Conservation (phyloP, 2,113 vertebrate species). For the Cryptotis parvus region DNA sequence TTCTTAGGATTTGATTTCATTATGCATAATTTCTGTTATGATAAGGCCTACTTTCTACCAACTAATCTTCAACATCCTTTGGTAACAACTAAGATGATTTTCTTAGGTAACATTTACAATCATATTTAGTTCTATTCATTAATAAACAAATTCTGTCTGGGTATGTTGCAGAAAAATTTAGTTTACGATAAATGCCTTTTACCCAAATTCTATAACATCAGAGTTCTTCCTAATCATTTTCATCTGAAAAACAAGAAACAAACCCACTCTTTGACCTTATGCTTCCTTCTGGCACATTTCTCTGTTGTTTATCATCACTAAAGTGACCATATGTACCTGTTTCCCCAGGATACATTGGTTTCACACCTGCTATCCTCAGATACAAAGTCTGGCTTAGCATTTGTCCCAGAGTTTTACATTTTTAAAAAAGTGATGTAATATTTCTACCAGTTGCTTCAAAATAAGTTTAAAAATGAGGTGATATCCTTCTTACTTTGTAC, state of each 20-base stretch:
- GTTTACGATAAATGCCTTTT: not conserved
- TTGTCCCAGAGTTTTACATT: not conserved
- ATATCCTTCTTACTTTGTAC: not conserved
- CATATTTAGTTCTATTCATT: not conserved
- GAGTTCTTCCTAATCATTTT: not conserved
- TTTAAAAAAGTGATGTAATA: not conserved
- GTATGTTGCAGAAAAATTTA: not conserved
- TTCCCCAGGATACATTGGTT: not conserved
- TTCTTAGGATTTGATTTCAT: not conserved
- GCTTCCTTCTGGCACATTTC: not conserved
- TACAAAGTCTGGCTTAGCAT: not conserved
- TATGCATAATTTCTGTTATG: not conserved
- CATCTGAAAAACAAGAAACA: not conserved
- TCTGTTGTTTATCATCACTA: not conserved
- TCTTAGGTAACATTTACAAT: not conserved
- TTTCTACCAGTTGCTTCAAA: not conserved
- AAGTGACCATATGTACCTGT: not conserved
- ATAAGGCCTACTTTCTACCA: not conserved
- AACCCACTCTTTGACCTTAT: not conserved
- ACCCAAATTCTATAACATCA: not conserved
- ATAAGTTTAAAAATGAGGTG: not conserved
- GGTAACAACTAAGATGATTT: not conserved
- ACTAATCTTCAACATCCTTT: not conserved
- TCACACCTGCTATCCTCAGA: not conserved
- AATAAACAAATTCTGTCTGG: not conserved